phyloP scores from a whole-genome alignment of 2,888 invertebrate genomes.

The Xylocampa areola region DNA sequence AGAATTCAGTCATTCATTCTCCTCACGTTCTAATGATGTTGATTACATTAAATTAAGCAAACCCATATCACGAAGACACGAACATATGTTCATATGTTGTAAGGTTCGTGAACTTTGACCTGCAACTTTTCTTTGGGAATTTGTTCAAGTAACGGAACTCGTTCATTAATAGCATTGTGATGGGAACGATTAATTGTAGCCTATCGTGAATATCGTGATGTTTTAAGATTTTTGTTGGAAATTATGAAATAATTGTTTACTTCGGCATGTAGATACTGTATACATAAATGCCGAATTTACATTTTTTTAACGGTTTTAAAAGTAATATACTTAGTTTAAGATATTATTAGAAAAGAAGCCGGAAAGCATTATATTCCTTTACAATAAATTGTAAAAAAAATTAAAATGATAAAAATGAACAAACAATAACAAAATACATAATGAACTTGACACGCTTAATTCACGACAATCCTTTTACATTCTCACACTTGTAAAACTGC shows the following conservation, averaged over 20 bases:
- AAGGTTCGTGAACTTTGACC: constrained; percentile 53
- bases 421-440: not conserved
- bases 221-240: constrained; percentile 32
- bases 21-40: constrained; percentile 47
- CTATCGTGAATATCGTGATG: constrained; percentile 42
- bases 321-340: no score
- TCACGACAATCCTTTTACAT: constrained; percentile 30
- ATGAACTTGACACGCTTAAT: constrained; percentile 48
- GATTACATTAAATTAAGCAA: constrained; percentile 56
- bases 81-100: constrained; percentile 42
- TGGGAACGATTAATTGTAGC: constrained; percentile 50
- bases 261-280: not conserved
- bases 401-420: not conserved
- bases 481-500: constrained; percentile 53
- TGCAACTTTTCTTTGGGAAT: constrained; percentile 47
- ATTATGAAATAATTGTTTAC: constrained; percentile 14
- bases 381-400: no score
- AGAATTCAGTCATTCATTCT: constrained; percentile 37
- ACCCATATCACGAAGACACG: constrained; percentile 41
- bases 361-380: no score
- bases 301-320: no score
- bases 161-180: constrained; percentile 55
- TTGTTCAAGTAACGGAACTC: constrained; percentile 47
- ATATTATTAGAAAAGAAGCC: no score
- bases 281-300: no score